These are phyloP conservation scores for Myzus persicae DNA, from an alignment of 1,140 invertebrate genomes.

Conservation along the genomic window DNA sequence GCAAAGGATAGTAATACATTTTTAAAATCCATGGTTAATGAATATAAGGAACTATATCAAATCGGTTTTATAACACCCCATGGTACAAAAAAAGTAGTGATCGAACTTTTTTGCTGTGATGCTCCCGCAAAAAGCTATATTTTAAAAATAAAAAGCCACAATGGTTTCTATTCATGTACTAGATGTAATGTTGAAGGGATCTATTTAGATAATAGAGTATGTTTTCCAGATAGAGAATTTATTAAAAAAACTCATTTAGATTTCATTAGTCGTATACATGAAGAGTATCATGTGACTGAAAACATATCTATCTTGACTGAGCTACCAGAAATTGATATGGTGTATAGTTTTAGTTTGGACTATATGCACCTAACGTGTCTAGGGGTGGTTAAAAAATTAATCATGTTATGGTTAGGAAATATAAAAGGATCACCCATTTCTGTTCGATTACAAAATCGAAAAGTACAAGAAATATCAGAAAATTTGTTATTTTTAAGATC, in stretches of 20 bases:
- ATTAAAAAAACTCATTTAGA: not conserved
- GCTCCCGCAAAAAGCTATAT: not conserved
- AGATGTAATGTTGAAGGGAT: slow-evolving; percentile 7
- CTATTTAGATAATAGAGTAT: slow-evolving; percentile 2
- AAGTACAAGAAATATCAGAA: not conserved
- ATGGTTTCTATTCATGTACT: not conserved
- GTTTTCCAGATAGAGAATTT: not conserved
- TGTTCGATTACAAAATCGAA: not conserved
- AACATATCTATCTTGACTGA: not conserved
- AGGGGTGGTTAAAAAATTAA: not conserved
- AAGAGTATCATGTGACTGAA: not conserved
- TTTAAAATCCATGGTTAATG: not conserved
- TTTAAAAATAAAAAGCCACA: slow-evolving; percentile 6
- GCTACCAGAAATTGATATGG: not conserved
- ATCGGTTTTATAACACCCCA: not conserved
- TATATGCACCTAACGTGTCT: not conserved
- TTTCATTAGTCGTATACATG: not conserved
- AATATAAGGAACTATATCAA: not conserved
- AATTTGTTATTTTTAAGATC: not conserved
- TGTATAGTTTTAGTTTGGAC: not conserved
- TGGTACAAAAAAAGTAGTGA: not conserved
- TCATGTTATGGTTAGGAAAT: not conserved
- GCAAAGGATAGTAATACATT: not conserved
- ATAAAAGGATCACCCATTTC: not conserved
- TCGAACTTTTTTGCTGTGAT: not conserved